A percentile compares a stretch with the other conserved stretches of the same genome.
phyloP scores from a whole-genome alignment of 1,140 invertebrate species.

The Drosophila quadrilineata region DNA sequence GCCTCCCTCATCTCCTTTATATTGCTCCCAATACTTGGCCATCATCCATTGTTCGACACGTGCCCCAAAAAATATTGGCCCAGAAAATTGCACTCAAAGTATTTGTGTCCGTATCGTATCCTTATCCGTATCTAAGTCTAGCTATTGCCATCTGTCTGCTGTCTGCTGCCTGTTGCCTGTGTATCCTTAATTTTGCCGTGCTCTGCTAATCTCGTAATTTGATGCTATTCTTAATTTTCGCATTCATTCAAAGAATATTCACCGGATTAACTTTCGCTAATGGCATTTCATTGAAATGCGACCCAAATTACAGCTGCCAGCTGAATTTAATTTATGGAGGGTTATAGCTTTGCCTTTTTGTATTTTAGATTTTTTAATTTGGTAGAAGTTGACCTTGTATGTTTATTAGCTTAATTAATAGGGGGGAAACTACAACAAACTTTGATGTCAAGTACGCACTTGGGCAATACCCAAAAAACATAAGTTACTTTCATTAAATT shows the following conservation, averaged over 20 bases:
- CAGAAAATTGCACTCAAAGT: slow-evolving; percentile 9
- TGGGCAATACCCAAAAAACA: slow-evolving; percentile 26
- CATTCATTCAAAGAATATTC: slow-evolving; percentile 12
- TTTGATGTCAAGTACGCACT: slow-evolving; percentile 48
- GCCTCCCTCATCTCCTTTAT: not conserved
- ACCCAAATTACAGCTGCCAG: not conserved
- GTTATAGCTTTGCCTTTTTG: not conserved
- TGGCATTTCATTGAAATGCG: not conserved
- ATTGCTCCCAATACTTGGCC: not conserved
- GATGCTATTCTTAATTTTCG: slow-evolving; percentile 25
- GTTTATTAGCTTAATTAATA: slow-evolving; percentile 55
- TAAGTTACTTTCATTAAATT: slow-evolving; percentile 48
- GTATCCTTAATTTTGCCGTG: slow-evolving; percentile 1
- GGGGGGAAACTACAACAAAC: slow-evolving; percentile 37
- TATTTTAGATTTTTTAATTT: not conserved
- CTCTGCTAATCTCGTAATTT: slow-evolving; percentile 31
- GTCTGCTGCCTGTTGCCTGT: slow-evolving; percentile 4
- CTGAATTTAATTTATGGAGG: not conserved
- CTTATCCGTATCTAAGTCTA: slow-evolving; percentile 18
- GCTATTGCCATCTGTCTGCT: not conserved
- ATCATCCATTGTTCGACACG: slow-evolving; percentile 6
- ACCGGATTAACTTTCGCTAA: slow-evolving; percentile 11
- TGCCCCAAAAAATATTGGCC: slow-evolving; percentile 1
- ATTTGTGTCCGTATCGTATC: slow-evolving; percentile 2
- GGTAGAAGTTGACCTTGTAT: slow-evolving; percentile 21